These are phyloP conservation scores for Drosophila subpulchrella DNA, from an alignment of 1,140 invertebrate genomes.

Conservation along the genomic window DNA sequence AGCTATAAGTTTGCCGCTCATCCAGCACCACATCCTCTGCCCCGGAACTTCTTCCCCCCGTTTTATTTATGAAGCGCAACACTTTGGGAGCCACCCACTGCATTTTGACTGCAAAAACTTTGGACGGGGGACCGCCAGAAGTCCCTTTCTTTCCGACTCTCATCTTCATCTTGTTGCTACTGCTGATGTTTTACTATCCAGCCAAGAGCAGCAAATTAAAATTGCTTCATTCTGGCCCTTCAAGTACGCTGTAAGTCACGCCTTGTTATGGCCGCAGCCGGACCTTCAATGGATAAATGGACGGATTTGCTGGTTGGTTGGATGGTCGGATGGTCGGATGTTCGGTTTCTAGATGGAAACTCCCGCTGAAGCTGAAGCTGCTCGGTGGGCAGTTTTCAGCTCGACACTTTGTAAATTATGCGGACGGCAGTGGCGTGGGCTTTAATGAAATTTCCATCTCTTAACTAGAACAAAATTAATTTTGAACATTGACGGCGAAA, in stretches of 20 bases:
- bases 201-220: constrained; percentile 73
- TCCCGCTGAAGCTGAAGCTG: neutral
- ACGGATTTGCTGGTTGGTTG: constrained; percentile 47
- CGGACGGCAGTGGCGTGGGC: constrained; percentile 43
- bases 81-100: constrained; percentile 62
- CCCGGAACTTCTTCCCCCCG: neutral
- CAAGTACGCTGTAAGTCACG: constrained; percentile 61
- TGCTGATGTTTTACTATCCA: constrained; percentile 77
- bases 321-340: constrained; percentile 15
- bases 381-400: constrained; percentile 53
- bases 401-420: constrained; percentile 81
- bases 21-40: constrained; percentile 15
- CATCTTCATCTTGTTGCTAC: constrained; percentile 44
- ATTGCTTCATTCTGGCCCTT: constrained; percentile 72
- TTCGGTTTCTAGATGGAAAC: constrained; percentile 12
- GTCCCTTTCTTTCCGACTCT: constrained; percentile 3
- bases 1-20: constrained; percentile 48
- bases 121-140: neutral
- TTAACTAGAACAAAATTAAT: constrained; percentile 30
- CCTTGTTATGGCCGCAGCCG: constrained; percentile 49
- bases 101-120: constrained; percentile 60
- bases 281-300: constrained; percentile 55
- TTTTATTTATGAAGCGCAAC: constrained; percentile 77
- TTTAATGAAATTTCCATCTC: constrained; percentile 65
- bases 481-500: neutral